Percentiles rank a stretch among this genome's conserved stretches.
Evolutionary conservation across 2,888 invertebrate genomes (phyloP).

Genomic region (Agrochola circellaris): DNA sequence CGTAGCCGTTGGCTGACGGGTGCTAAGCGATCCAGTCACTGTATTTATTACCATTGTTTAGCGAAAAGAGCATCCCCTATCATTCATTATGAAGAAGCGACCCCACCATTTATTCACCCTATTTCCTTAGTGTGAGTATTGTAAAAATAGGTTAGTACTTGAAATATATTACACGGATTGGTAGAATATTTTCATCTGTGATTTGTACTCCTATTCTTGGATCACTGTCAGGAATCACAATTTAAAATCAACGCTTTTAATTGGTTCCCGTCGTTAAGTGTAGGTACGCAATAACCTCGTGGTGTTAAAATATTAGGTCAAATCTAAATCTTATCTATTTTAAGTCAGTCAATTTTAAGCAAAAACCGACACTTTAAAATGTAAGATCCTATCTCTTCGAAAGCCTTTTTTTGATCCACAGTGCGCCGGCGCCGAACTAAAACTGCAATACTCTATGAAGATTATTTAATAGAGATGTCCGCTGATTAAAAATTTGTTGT

Average conservation of each 20-base stretch:
- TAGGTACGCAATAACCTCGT: background rate
- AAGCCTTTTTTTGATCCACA: too few relatives aligned
- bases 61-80: conserved; percentile 86
- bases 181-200: background rate
- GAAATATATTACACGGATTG: background rate
- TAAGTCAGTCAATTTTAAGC: background rate
- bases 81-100: conserved; percentile 84
- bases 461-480: background rate
- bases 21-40: conserved; percentile 86
- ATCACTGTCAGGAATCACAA: background rate
- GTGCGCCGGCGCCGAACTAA: background rate
- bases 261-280: background rate
- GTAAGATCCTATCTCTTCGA: too few relatives aligned
- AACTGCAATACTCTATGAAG: background rate
- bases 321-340: background rate
- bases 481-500: background rate
- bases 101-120: conserved; percentile 73
- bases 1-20: conserved; percentile 74
- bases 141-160: conserved; percentile 59
- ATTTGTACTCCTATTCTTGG: background rate
- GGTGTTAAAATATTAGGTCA: background rate
- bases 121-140: conserved; percentile 47
- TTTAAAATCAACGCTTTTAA: background rate
- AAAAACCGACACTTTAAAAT: too few relatives aligned
- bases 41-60: conserved; percentile 91